These are phyloP conservation scores for Liasis olivaceus DNA, from an alignment of 2,797 vertebrate species.

Conservation along the genomic window DNA sequence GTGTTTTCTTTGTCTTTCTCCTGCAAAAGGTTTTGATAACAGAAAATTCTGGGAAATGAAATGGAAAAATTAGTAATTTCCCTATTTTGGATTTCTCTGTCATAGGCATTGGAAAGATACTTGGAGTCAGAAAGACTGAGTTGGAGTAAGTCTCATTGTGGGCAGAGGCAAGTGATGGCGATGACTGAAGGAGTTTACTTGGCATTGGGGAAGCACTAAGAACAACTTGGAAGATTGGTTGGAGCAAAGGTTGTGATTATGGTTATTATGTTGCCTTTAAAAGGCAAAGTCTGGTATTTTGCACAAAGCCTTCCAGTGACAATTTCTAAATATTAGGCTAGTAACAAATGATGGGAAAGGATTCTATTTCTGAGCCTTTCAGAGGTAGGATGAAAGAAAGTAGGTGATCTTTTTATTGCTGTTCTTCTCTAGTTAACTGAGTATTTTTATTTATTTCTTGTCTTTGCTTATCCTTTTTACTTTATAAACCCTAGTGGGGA, in stretches of 20 bases:
- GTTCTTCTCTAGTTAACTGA: conserved; percentile 39
- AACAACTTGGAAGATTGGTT: background rate
- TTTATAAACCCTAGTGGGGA: conserved; percentile 48
- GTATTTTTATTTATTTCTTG: conserved; percentile 58
- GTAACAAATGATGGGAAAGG: background rate
- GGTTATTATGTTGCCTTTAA: background rate
- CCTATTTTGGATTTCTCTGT: background rate
- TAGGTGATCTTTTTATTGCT: conserved; percentile 42
- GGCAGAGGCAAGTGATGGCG: background rate
- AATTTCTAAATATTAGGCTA: background rate
- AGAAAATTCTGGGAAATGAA: background rate
- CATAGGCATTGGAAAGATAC: background rate
- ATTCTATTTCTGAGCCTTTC: background rate
- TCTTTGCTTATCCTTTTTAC: conserved; percentile 59
- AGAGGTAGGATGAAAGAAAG: conserved; percentile 39
- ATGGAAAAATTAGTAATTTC: background rate
- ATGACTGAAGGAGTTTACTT: background rate
- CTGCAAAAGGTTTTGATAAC: background rate
- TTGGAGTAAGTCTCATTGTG: background rate
- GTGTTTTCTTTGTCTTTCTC: background rate
- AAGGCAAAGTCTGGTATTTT: background rate
- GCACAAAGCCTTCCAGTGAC: background rate
- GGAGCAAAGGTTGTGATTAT: background rate
- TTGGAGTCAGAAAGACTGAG: background rate
- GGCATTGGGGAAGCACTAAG: background rate